These are phyloP conservation scores for Scopus umbretta DNA, from an alignment of 2,113 vertebrate genomes.

Conservation along the genomic window DNA sequence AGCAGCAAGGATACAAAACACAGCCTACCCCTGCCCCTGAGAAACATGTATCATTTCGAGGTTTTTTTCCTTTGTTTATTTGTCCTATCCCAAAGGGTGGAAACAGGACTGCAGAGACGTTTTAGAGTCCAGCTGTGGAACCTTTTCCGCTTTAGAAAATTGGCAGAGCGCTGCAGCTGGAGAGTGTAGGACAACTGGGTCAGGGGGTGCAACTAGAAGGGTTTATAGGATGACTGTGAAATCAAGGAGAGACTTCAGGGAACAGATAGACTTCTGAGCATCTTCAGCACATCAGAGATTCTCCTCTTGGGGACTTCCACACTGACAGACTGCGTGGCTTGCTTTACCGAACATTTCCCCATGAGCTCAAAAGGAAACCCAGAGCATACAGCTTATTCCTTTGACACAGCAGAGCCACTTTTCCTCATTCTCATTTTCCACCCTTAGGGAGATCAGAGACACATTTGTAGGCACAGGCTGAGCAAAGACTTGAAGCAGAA, in stretches of 20 bases:
- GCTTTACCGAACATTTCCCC: neutral
- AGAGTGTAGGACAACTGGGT: fast-evolving
- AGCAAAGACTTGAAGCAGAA: neutral
- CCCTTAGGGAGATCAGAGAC: neutral
- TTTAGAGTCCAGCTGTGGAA: neutral
- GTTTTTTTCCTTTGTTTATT: too few relatives aligned
- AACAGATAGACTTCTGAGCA: neutral
- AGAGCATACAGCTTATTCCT: neutral
- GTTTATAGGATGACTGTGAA: neutral
- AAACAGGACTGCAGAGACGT: neutral
- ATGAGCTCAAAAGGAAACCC: neutral
- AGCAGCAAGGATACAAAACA: neutral
- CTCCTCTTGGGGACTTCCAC: neutral
- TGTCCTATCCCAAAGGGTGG: neutral
- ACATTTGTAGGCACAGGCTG: too few relatives aligned
- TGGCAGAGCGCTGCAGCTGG: neutral
- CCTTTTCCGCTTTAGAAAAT: neutral
- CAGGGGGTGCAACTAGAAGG: too few relatives aligned
- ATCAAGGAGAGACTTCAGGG: neutral
- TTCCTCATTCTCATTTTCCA: neutral
- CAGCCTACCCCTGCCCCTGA: neutral
- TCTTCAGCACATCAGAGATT: neutral
- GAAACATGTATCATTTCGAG: fast-evolving
- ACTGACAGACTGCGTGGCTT: neutral
- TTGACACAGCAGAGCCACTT: neutral